phyloP scores from a whole-genome alignment of 2,797 vertebrate genomes.

The Loriculus beryllinus region DNA sequence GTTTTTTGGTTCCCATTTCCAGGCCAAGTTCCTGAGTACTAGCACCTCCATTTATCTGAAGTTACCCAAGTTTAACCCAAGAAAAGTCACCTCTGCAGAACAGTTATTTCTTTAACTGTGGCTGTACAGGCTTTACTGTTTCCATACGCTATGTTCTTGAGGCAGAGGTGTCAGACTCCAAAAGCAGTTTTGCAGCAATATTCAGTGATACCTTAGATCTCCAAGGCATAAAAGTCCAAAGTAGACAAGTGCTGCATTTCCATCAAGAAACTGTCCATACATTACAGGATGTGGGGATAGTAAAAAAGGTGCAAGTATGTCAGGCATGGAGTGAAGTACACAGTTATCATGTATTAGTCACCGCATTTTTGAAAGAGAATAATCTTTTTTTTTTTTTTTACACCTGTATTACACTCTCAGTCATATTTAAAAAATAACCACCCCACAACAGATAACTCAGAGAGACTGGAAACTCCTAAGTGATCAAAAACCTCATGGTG shows the following conservation, averaged over 20 bases:
- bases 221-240: background rate
- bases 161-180: background rate
- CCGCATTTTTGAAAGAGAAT: background rate
- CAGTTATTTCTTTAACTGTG: background rate
- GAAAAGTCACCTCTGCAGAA: background rate
- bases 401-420: background rate
- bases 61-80: background rate
- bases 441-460: background rate
- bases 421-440: background rate
- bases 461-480: background rate
- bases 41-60: background rate
- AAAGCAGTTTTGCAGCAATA: background rate
- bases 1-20: background rate
- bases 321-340: background rate
- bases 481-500: background rate
- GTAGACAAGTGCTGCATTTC: background rate
- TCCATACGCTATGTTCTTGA: background rate
- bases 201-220: background rate
- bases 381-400: background rate
- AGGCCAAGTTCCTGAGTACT: background rate
- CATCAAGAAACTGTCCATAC: rapidly evolving
- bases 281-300: background rate
- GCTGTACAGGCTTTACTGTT: background rate
- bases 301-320: background rate
- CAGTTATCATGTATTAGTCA: background rate